Conservation (phyloP, 1,140 invertebrate species). For the Drosophila ogumai region DNA sequence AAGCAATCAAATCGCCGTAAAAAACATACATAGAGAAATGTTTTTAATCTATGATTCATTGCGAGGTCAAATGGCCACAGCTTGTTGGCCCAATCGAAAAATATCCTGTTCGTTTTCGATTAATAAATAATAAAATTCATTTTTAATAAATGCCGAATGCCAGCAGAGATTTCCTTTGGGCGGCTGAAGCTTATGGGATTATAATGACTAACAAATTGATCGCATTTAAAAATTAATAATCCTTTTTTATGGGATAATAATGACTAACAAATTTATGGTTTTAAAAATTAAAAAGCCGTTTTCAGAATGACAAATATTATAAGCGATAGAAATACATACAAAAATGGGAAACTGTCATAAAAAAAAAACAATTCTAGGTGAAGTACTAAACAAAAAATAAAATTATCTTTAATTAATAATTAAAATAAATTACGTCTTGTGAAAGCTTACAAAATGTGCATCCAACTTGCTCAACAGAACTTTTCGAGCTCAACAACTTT, state of each 20-base stretch:
- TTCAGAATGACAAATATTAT: background rate
- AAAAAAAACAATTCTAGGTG: background rate
- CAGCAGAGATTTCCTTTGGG: slow-evolving; percentile 4
- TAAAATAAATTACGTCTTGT: too few species aligned
- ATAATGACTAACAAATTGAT: slow-evolving; percentile 14
- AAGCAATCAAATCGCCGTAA: slow-evolving; percentile 57
- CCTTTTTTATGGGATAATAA: slow-evolving; percentile 8
- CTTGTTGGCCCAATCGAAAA: slow-evolving; percentile 40
- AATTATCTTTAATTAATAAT: background rate
- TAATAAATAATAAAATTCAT: slow-evolving; percentile 55
- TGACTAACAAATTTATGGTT: background rate
- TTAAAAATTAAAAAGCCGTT: background rate
- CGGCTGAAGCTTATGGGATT: slow-evolving; percentile 17
- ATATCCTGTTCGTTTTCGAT: slow-evolving; percentile 31
- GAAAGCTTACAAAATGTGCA: background rate
- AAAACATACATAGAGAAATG: slow-evolving; percentile 28
- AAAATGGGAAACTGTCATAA: background rate
- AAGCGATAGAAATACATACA: too few species aligned
- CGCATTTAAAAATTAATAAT: slow-evolving; percentile 7
- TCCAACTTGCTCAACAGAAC: background rate
- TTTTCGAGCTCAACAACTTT: slow-evolving; percentile 15
- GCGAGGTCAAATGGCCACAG: slow-evolving; percentile 50
- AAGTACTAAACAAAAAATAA: background rate
- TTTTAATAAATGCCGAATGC: slow-evolving; percentile 31
- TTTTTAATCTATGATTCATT: slow-evolving; percentile 50